Evolutionary conservation across 2,888 invertebrate species (phyloP), one percentile per base, ranked within the genome.

Genomic region (Gibbula magus): DNA sequence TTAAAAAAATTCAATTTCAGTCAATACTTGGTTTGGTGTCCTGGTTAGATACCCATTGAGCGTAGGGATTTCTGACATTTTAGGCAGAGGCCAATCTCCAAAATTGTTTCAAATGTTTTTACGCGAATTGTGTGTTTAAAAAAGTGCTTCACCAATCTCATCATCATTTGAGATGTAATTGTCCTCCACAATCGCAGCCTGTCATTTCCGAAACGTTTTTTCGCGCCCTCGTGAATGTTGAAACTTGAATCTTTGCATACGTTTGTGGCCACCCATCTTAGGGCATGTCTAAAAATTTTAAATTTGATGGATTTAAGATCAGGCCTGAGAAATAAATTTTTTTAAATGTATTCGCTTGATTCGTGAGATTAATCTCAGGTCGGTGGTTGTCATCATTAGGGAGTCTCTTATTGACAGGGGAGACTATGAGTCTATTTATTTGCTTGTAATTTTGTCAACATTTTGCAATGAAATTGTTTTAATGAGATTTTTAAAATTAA

Each of bases 141-240:
- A 35, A 39, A 10, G 10, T 32, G 29, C 32, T 70, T 35, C 29
- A 70, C 35, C 70, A 39, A 35, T 70, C 70, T 70, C 70, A 70
- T 70, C 32, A 70, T 39, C 70, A 70, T 35, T 70, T 70, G 16
- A 70, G 70, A 70, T 32, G 70, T 70, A 70, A 70, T 70, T 70
- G 35, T 70, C 25, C 35, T 39, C 61, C 29, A 61, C 61, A 16
- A 61, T 61, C 61, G 29, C 29, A 13, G 35, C 70, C 70, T 70
- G 70, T 70, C 70, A 70, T 70, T 70, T 70, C 70, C 70, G 35
- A 35, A 32, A 35, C 20, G 20, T 10, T 29, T 70, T 70, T 70
- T 70, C 29, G 13, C 4, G 25, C 29, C 5, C 45, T 45, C 45
- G 45, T 45, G 45, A 10, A 45, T 45, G 45, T 45, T 45, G 45